Conservation (phyloP, 1,140 invertebrate species). For the Tetramorium parvispinum region DNA sequence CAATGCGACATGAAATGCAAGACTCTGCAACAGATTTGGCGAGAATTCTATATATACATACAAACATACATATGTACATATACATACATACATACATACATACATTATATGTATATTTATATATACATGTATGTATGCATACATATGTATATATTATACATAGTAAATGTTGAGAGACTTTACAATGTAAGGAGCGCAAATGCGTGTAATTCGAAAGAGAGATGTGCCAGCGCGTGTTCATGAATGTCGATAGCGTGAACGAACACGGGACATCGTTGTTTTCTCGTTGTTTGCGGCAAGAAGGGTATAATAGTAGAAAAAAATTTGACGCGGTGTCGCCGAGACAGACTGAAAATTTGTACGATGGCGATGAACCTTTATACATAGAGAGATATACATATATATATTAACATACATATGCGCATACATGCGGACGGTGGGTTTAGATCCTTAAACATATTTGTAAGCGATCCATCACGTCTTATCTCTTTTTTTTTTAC, state of each 20-base stretch:
- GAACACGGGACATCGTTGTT: conserved; percentile 49
- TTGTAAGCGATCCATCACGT: conserved; percentile 41
- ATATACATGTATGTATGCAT: neutral
- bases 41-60: conserved; percentile 30
- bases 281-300: conserved; percentile 73
- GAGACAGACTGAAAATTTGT: conserved; percentile 72
- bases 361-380: conserved; percentile 56
- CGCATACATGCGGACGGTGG: conserved; percentile 18
- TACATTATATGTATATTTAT: neutral
- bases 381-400: conserved; percentile 51
- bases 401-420: conserved; percentile 47
- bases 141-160: neutral
- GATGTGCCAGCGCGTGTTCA: conserved; percentile 2
- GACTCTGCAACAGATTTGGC: conserved; percentile 25
- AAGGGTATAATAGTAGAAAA: conserved; percentile 73
- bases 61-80: neutral
- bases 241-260: conserved; percentile 35
- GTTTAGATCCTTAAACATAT: conserved; percentile 26
- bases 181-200: neutral
- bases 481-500: conserved; percentile 55
- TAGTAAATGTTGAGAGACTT: conserved; percentile 20
- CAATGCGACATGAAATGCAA: conserved; percentile 20
- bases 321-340: conserved; percentile 64
- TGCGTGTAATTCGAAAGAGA: conserved; percentile 35
- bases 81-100: neutral